Evolutionary conservation across 2,113 vertebrate species (phyloP).

Genomic region (Hippocampus abdominalis): DNA sequence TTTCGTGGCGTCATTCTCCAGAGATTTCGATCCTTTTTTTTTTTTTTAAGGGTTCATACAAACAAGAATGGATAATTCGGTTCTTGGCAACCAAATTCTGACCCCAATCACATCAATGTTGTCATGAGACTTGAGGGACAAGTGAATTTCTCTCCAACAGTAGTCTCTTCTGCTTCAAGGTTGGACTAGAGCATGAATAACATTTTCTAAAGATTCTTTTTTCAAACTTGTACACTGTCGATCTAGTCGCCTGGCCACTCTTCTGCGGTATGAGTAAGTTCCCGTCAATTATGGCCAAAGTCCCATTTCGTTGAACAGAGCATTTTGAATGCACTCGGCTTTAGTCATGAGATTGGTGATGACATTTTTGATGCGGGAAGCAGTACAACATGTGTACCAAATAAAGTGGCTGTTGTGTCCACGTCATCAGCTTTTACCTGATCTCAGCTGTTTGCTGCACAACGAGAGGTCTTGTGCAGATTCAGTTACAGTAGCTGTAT

Average conservation of each 20-base stretch:
- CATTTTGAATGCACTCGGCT: neutral
- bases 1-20: neutral
- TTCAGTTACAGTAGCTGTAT: neutral
- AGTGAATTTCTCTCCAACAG: neutral
- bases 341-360: neutral
- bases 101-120: neutral
- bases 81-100: neutral
- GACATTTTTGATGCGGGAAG: neutral
- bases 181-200: neutral
- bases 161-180: neutral
- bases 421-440: constrained; percentile 35
- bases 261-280: too few species aligned
- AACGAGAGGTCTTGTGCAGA: neutral
- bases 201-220: neutral
- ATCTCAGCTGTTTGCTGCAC: constrained; percentile 11
- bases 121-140: neutral
- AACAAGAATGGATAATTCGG: neutral
- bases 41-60: neutral
- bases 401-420: constrained; percentile 19
- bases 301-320: neutral
- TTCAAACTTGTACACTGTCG: neutral
- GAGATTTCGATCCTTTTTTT: neutral
- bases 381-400: neutral
- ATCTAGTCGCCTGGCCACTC: too few species aligned
- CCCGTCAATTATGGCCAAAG: too few species aligned